phyloP scores from a whole-genome alignment of 2,797 vertebrate species.

The Sebastes baramenuke region DNA sequence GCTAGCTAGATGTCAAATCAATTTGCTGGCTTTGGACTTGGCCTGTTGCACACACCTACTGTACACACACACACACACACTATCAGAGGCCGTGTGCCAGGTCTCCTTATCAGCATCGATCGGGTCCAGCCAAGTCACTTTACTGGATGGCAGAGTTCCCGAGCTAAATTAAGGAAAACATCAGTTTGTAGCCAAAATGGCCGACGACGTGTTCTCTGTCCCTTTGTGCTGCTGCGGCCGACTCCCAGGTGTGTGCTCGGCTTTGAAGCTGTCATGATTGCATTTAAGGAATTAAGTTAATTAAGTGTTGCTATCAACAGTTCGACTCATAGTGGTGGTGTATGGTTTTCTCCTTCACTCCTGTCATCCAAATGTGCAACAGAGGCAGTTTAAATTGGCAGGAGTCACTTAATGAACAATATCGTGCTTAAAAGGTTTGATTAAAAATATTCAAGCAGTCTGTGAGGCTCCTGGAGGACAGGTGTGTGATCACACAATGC shows the following conservation, averaged over 20 bases:
- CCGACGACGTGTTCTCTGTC: neutral
- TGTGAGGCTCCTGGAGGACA: neutral
- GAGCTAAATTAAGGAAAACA: conserved; percentile 57
- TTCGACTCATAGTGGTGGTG: neutral
- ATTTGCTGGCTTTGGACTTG: conserved; percentile 41
- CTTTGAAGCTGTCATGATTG: conserved; percentile 16
- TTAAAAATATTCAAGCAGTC: neutral
- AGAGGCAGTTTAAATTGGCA: neutral
- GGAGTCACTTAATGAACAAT: neutral
- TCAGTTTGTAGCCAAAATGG: conserved; percentile 55
- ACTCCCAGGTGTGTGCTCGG: conserved; percentile 33
- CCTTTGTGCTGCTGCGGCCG: conserved; percentile 25
- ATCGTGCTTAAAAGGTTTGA: neutral
- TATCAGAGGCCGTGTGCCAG: conserved; percentile 36
- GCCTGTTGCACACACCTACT: conserved; percentile 27
- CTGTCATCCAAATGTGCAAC: neutral
- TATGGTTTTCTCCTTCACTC: conserved; percentile 13
- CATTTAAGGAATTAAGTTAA: conserved; percentile 37
- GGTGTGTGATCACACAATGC: neutral
- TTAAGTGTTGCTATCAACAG: conserved; percentile 34
- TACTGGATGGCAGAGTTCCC: conserved; percentile 58
- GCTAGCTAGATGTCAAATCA: conserved; percentile 53
- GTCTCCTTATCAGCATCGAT: conserved; percentile 64
- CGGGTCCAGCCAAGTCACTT: conserved; percentile 47
- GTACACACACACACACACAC: conserved; percentile 20